phyloP scores from a whole-genome alignment of 2,888 invertebrate genomes.

The Uloborus plumipes region DNA sequence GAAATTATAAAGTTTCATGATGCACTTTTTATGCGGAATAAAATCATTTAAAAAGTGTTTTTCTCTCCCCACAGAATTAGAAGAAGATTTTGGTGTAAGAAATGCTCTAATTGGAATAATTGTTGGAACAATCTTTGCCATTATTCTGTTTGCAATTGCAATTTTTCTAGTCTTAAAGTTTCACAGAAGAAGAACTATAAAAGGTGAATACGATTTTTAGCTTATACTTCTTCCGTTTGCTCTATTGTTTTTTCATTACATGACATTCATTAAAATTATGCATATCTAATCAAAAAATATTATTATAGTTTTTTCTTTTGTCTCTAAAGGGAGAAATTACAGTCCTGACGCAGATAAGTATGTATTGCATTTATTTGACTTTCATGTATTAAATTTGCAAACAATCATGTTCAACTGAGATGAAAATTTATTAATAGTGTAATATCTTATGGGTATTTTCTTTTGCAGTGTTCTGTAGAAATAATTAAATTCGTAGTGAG shows the following conservation, averaged over 20 bases:
- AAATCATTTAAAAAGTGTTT: too few species aligned
- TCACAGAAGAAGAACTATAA: conserved; percentile 18
- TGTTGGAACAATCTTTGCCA: conserved; percentile 31
- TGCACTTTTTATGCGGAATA: too few species aligned
- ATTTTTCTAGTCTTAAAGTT: conserved; percentile 35
- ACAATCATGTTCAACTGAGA: too few species aligned
- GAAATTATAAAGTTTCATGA: too few species aligned
- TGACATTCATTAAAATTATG: too few species aligned
- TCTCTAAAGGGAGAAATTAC: conserved; percentile 35
- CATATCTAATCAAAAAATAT: too few species aligned
- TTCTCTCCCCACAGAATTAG: conserved; percentile 16
- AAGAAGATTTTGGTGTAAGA: conserved; percentile 27
- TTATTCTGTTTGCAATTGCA: conserved; percentile 27
- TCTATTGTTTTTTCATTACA: neutral
- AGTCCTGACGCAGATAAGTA: conserved; percentile 45
- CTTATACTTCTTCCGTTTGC: neutral
- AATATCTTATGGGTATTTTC: too few species aligned
- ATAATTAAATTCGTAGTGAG: too few species aligned
- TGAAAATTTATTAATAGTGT: too few species aligned
- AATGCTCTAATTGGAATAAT: conserved; percentile 49
- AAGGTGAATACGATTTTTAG: conserved; percentile 21
- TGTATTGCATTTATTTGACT: conserved; percentile 8
- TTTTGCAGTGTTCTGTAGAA: too few species aligned
- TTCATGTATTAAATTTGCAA: too few species aligned
- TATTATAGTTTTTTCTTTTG: neutral